Conservation (phyloP, 2,113 vertebrate genomes). For the Neogale vison region DNA sequence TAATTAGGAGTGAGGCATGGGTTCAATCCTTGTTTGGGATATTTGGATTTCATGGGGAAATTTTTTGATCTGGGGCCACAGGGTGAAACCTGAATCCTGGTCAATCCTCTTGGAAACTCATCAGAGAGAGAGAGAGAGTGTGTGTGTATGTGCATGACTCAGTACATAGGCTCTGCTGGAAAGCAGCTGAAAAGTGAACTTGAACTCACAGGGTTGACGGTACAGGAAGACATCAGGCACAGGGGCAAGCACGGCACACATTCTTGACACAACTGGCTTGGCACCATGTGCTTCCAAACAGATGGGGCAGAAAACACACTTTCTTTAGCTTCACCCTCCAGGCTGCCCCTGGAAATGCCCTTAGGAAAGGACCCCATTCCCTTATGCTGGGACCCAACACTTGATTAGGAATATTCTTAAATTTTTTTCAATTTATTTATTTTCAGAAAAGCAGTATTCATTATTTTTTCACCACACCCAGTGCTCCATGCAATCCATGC, state of each 20-base stretch:
- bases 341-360: accelerated
- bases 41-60: background rate
- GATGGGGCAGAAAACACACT: background rate
- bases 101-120: background rate
- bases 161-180: background rate
- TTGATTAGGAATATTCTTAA: background rate
- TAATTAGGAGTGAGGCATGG: background rate
- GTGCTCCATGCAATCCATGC: no score
- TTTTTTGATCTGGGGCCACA: background rate
- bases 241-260: background rate
- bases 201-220: accelerated
- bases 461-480: no score
- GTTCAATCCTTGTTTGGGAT: background rate
- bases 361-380: background rate
- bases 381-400: background rate
- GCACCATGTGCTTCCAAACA: no score
- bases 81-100: background rate
- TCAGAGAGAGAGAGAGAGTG: background rate
- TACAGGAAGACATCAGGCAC: no score
- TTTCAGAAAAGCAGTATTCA: no score
- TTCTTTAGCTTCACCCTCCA: background rate
- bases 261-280: background rate
- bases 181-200: background rate
- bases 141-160: background rate
- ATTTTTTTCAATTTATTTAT: no score